Conservation (phyloP, 1,140 invertebrate species). For the Lasioglossum baleicum region DNA sequence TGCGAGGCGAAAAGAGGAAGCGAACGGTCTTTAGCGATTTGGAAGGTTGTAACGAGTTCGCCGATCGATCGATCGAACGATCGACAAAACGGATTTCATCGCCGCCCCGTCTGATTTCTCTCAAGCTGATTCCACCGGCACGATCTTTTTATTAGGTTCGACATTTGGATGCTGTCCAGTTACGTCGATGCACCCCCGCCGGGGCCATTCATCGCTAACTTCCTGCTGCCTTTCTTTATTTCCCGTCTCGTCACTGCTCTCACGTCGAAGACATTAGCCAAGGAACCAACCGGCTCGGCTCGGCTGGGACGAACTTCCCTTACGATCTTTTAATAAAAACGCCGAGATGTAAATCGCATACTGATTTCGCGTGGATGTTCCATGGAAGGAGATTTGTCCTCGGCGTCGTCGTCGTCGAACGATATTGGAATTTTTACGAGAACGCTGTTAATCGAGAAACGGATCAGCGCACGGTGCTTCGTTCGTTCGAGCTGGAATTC, state of each 20-base stretch:
- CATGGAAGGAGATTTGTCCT: conserved; percentile 24
- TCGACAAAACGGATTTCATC: conserved; percentile 7
- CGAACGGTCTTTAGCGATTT: background rate
- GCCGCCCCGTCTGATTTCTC: background rate
- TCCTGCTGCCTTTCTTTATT: background rate
- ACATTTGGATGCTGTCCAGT: conserved; percentile 57
- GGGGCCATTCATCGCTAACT: background rate
- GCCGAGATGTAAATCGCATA: conserved; percentile 19
- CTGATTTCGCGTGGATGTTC: background rate
- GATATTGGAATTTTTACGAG: conserved; percentile 39
- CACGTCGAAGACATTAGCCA: conserved; percentile 33
- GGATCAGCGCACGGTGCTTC: background rate
- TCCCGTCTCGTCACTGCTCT: conserved; percentile 3
- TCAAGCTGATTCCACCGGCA: conserved; percentile 39
- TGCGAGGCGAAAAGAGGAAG: background rate
- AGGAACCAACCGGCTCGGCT: background rate
- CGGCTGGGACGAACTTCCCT: background rate
- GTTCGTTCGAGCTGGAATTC: conserved; percentile 14
- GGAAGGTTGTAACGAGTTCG: background rate
- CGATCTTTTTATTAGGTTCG: conserved; percentile 43
- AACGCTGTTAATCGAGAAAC: conserved; percentile 11
- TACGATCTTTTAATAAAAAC: conserved; percentile 37
- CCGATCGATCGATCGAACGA: background rate
- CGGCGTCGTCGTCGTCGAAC: background rate
- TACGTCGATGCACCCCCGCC: no score